Evolutionary conservation across 2,113 vertebrate genomes (phyloP), one percentile per base, ranked within the genome.

Genomic region (Anolis carolinensis): DNA sequence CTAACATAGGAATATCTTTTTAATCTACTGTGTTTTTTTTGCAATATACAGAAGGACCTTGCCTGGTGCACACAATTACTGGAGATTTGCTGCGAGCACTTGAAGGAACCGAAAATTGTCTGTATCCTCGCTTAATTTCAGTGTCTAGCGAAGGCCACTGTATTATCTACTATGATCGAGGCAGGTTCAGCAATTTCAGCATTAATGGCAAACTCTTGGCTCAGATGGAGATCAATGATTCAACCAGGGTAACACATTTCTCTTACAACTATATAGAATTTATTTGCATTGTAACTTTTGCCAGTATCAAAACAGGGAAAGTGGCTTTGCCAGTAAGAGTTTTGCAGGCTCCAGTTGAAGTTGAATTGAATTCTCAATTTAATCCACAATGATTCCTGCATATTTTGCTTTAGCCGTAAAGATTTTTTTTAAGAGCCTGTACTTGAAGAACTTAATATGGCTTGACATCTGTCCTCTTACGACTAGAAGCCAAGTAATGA

Each of bases 81-180:
- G 99, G 99, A 84, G 98, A 99, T 91, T 96, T 99, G 87, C 96
- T 99, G 87, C 96, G 98, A 92, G 98, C 98, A 87, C 95, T 99
- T 34, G 99, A 99, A 90, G 98, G 97, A 72, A 98, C 99, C 23
- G 98, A 99, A 81, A 96, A 97, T 95, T 98, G 97, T 91, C 93
- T 96, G 90, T 95, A 96, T 70, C 98, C 99, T 21, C 97, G 98
- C 72, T 93, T 99, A 94, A 99, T 99, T 95, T 97, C 98, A 0
- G 99, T 99, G 90, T 99, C 99, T 93, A 99, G 99, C 55, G 98
- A 99, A 95, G 99, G 98, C 88, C 98, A 99, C 96, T 99, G 99
- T 93, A 98, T 99, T 96, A 98, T 99, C 93, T 98, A 98, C 96
- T 99, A 98, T 14, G 98, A 99, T 91, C 93, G 98, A 89, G 98